Conservation (phyloP, 2,888 invertebrate genomes). For the Thera britannica region DNA sequence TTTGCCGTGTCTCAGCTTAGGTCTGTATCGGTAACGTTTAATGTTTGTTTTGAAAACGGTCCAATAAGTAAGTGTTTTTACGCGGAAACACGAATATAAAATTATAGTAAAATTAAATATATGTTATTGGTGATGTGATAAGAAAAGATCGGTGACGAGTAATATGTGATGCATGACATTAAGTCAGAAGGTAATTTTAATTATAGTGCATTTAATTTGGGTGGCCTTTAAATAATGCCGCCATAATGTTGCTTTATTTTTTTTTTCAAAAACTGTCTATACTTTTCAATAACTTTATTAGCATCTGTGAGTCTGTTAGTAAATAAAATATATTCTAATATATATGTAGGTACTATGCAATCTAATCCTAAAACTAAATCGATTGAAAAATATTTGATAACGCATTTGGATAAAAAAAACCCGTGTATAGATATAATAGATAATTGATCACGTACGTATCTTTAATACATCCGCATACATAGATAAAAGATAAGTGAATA, state of each 20-base stretch:
- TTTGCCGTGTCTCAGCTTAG: background rate
- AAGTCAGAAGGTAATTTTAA: too few relatives aligned
- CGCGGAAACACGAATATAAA: background rate
- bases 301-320: too few relatives aligned
- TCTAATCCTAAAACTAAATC: background rate
- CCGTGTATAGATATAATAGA: background rate
- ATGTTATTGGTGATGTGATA: background rate
- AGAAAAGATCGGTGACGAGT: too few relatives aligned
- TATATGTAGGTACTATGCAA: too few relatives aligned
- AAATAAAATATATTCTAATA: too few relatives aligned
- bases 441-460: background rate
- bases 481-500: too few relatives aligned
- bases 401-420: background rate
- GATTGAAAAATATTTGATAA: background rate
- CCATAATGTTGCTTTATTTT: too few relatives aligned
- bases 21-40: constrained; percentile 19
- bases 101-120: background rate
- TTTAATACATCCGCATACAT: too few relatives aligned
- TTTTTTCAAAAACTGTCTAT: too few relatives aligned
- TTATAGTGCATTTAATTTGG: background rate
- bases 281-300: too few relatives aligned
- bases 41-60: constrained; percentile 13
- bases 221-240: too few relatives aligned
- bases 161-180: too few relatives aligned
- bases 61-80: constrained; percentile 34